Evolutionary conservation across 2,113 vertebrate species (phyloP).

Genomic region (Mungos mungo): DNA sequence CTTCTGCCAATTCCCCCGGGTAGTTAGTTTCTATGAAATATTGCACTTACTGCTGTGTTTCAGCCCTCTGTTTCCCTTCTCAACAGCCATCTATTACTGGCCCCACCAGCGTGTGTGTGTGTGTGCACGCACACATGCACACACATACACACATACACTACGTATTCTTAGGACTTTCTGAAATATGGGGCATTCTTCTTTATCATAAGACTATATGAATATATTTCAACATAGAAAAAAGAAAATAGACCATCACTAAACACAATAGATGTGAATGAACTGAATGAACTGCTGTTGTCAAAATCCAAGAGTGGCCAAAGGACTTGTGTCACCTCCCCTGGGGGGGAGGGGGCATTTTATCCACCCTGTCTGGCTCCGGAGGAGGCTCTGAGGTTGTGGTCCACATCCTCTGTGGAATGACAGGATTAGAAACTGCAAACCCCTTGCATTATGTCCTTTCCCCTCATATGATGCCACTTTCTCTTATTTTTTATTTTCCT

Average conservation of each 20-base stretch:
- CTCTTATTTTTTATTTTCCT: background rate
- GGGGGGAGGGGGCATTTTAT: background rate
- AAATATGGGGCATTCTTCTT: background rate
- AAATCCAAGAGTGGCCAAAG: background rate
- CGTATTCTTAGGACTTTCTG: background rate
- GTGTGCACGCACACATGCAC: rapidly evolving
- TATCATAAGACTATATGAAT: background rate
- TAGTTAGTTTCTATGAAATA: background rate
- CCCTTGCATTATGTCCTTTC: background rate
- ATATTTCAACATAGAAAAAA: background rate
- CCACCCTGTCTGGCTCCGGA: background rate
- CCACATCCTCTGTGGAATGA: background rate
- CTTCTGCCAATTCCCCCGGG: background rate
- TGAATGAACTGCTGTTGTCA: background rate
- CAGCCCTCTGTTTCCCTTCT: background rate
- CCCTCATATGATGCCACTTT: background rate
- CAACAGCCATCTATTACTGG: background rate
- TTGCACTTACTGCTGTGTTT: background rate
- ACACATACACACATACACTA: background rate
- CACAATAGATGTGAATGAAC: background rate
- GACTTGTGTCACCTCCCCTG: background rate
- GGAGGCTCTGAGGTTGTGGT: background rate
- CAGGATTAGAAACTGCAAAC: background rate
- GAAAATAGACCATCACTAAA: background rate
- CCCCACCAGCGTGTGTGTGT: background rate